Percentiles rank a stretch among this genome's conserved stretches.
phyloP scores from a whole-genome alignment of 2,888 invertebrate genomes.

The Caenorhabditis plicata region DNA sequence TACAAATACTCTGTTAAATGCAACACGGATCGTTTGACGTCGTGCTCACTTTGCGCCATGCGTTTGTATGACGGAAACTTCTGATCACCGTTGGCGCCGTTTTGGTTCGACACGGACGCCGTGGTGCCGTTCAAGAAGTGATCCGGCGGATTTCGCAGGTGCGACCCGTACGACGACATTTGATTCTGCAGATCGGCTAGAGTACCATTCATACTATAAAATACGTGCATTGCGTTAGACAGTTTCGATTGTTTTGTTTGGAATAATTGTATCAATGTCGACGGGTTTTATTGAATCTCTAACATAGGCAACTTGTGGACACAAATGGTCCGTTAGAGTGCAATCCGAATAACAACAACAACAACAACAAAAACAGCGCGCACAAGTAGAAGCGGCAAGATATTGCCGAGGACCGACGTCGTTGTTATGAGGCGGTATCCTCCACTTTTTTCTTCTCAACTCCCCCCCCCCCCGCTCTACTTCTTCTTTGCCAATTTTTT shows the following conservation, averaged over 20 bases:
- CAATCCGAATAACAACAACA: too few relatives aligned
- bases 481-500: too few relatives aligned
- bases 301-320: too few relatives aligned
- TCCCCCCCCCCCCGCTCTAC: too few relatives aligned
- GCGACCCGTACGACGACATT: conserved; percentile 14
- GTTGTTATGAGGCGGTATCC: not conserved
- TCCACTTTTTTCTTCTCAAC: too few relatives aligned
- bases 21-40: not conserved
- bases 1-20: conserved; percentile 23
- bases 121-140: conserved; percentile 28
- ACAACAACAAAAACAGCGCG: too few relatives aligned
- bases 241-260: too few relatives aligned
- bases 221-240: conserved; percentile 16
- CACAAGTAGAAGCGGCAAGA: too few relatives aligned
- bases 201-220: conserved; percentile 45
- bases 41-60: conserved; percentile 50
- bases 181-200: conserved; percentile 37
- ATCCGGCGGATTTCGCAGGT: conserved; percentile 4
- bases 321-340: too few relatives aligned
- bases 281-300: too few relatives aligned
- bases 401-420: not conserved
- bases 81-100: conserved; percentile 29
- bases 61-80: conserved; percentile 49
- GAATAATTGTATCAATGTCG: too few relatives aligned
- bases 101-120: conserved; percentile 18